phyloP scores from a whole-genome alignment of 2,888 invertebrate genomes.

The Lepas anatifera region DNA sequence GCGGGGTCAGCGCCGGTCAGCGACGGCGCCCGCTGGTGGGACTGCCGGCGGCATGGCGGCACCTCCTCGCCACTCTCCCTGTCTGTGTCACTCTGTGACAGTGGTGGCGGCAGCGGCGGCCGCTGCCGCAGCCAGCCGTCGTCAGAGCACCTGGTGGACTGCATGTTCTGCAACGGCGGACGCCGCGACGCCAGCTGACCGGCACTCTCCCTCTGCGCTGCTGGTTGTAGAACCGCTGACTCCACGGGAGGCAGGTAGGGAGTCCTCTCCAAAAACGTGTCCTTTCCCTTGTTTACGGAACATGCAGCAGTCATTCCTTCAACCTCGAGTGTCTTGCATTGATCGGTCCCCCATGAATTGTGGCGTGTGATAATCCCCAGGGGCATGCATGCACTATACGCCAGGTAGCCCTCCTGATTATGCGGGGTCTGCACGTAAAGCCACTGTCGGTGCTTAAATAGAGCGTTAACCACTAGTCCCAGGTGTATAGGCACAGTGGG shows the following conservation, averaged over 20 bases:
- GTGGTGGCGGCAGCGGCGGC: constrained; percentile 29
- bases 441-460: constrained; percentile 75
- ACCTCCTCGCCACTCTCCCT: constrained; percentile 50
- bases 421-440: constrained; percentile 74
- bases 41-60: constrained; percentile 35
- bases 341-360: too few relatives aligned
- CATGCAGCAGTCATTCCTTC: too few relatives aligned
- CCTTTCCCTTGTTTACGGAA: too few relatives aligned
- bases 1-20: constrained; percentile 47
- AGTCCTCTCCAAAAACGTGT: too few relatives aligned
- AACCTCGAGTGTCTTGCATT: too few relatives aligned
- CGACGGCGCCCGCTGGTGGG: constrained; percentile 66
- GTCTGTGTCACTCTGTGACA: constrained; percentile 65
- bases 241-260: too few relatives aligned
- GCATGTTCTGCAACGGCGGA: too few relatives aligned
- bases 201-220: neutral
- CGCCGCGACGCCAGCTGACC: constrained; percentile 1
- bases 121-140: too few relatives aligned
- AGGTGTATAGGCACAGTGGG: constrained; percentile 53
- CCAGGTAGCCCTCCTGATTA: constrained; percentile 68
- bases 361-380: constrained; percentile 53
- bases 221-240: too few relatives aligned
- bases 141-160: too few relatives aligned
- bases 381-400: constrained; percentile 61
- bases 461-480: constrained; percentile 74